phyloP scores from a whole-genome alignment of 2,797 vertebrate genomes.

The Psittacula derbiana region DNA sequence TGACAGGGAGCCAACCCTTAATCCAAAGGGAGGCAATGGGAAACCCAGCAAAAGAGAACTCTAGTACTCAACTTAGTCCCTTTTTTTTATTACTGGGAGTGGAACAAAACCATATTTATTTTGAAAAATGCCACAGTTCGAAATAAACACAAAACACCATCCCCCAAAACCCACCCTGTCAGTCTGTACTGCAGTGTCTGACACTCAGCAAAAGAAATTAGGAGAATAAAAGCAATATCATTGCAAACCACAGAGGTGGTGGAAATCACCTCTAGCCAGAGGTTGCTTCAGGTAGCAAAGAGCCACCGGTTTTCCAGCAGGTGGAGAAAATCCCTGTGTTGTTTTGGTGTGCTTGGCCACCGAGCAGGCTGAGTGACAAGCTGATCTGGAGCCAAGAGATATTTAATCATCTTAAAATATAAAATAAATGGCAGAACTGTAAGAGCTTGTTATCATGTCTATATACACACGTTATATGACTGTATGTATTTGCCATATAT shows the following conservation, averaged over 20 bases:
- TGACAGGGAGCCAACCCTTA: background rate
- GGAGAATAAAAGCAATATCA: background rate
- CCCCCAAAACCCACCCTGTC: background rate
- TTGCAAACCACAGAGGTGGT: background rate
- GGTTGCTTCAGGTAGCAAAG: background rate
- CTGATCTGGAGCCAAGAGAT: background rate
- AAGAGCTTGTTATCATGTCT: background rate
- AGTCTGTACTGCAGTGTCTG: background rate
- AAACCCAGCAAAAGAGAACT: background rate
- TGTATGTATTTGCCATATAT: background rate
- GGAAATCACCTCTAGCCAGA: background rate
- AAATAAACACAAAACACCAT: background rate
- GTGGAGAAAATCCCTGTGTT: background rate
- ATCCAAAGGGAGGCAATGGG: background rate
- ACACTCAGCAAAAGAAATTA: background rate
- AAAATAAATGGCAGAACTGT: background rate
- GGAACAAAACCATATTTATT: background rate
- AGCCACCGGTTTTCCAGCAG: background rate
- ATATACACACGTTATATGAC: background rate
- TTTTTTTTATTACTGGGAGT: background rate
- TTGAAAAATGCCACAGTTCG: background rate
- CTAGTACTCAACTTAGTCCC: background rate
- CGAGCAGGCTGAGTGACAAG: background rate
- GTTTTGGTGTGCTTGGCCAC: background rate
- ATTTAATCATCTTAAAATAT: background rate